These are phyloP conservation scores for Tridacna crocea DNA, from an alignment of 2,888 invertebrate species.

Conservation along the genomic window DNA sequence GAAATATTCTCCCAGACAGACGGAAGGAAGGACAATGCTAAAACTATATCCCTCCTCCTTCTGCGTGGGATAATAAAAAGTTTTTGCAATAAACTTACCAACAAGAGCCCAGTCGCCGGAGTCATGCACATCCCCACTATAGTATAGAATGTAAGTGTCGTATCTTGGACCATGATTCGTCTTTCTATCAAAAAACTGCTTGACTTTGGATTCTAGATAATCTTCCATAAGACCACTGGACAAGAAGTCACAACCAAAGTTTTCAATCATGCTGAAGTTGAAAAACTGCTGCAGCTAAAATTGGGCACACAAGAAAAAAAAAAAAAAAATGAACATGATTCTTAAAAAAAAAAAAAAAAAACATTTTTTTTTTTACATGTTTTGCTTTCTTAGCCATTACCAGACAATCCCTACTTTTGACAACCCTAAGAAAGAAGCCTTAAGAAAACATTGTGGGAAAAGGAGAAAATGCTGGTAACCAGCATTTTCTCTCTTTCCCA, in stretches of 20 bases:
- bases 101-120: conserved; percentile 84
- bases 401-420: too few species aligned
- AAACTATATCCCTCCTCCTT: too few species aligned
- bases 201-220: conserved; percentile 76
- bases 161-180: conserved; percentile 82
- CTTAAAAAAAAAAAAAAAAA: too few species aligned
- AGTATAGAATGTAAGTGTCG: conserved; percentile 83
- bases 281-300: conserved; percentile 79
- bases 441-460: conserved; percentile 4
- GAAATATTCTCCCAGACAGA: too few species aligned
- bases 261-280: conserved; percentile 82
- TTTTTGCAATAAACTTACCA: conserved; percentile 76
- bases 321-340: too few species aligned
- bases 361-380: too few species aligned
- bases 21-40: too few species aligned
- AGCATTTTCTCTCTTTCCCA: not conserved
- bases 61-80: too few species aligned
- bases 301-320: too few species aligned
- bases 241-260: conserved; percentile 83
- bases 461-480: not conserved
- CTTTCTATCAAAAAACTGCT: conserved; percentile 79
- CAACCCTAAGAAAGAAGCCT: too few species aligned
- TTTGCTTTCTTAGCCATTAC: too few species aligned
- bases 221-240: conserved; percentile 80
- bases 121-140: conserved; percentile 82